Percentiles rank a stretch among this genome's conserved stretches.
Conservation (phyloP, 2,113 vertebrate genomes). For the Gymnogyps californianus region DNA sequence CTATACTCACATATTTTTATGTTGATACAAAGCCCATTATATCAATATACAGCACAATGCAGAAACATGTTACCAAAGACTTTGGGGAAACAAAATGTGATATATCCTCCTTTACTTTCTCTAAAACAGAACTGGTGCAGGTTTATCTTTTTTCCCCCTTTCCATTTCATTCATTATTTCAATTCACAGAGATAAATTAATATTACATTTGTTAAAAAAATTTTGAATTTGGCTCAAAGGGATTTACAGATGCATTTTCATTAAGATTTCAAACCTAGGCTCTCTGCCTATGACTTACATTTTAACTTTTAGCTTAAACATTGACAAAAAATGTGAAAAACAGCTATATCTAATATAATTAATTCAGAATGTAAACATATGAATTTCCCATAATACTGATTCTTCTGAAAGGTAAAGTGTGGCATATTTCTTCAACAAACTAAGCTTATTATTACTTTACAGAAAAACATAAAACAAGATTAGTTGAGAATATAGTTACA, state of each 20-base stretch:
- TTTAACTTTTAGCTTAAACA: background rate
- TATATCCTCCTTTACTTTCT: background rate
- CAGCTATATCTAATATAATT: background rate
- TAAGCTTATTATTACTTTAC: background rate
- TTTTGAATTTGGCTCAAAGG: background rate
- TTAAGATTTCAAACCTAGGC: background rate
- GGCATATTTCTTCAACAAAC: background rate
- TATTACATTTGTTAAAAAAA: background rate
- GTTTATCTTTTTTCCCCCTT: accelerated
- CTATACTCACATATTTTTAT: background rate
- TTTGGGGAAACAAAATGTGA: background rate
- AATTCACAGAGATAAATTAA: background rate
- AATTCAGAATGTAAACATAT: background rate
- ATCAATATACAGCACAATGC: background rate
- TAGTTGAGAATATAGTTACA: background rate
- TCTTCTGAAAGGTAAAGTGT: background rate
- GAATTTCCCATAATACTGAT: background rate
- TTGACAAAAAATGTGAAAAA: background rate
- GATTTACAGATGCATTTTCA: background rate
- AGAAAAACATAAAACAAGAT: background rate
- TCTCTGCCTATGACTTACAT: background rate
- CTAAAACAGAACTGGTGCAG: background rate
- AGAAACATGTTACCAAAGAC: background rate
- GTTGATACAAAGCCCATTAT: background rate
- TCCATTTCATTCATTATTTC: background rate